Evolutionary conservation across 2,888 invertebrate genomes (phyloP).

Genomic region (Papilio gigon): DNA sequence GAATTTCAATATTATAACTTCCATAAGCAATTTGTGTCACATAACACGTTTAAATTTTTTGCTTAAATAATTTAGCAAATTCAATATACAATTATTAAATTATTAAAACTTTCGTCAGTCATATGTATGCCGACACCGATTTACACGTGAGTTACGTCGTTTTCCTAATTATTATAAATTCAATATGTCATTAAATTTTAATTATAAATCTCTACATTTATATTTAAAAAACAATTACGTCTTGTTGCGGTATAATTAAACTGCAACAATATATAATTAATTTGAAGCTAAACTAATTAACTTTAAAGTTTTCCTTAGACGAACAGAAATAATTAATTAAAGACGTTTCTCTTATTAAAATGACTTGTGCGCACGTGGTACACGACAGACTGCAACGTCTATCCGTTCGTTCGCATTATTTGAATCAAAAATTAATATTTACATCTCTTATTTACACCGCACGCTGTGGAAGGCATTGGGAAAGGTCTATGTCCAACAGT

Average conservation of each 20-base stretch:
- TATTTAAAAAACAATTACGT: too few relatives aligned
- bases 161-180: too few relatives aligned
- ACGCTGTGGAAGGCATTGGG: too few relatives aligned
- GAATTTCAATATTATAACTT: not conserved
- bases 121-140: too few relatives aligned
- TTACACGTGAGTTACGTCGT: too few relatives aligned
- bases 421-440: not conserved
- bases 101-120: too few relatives aligned
- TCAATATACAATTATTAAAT: too few relatives aligned
- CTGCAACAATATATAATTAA: constrained; percentile 49
- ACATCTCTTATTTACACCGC: too few relatives aligned
- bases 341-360: constrained; percentile 43
- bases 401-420: not conserved
- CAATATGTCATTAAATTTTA: too few relatives aligned
- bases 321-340: constrained; percentile 48
- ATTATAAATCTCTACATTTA: too few relatives aligned
- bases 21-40: not conserved
- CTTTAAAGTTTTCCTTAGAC: constrained; percentile 39
- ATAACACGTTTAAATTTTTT: not conserved
- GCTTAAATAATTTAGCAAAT: constrained; percentile 35
- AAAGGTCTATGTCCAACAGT: too few relatives aligned
- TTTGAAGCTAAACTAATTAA: constrained; percentile 46
- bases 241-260: too few relatives aligned
- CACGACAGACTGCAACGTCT: constrained; percentile 27
- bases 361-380: constrained; percentile 43